Evolutionary conservation across 2,888 invertebrate genomes (phyloP).

Genomic region (Lepidochrysops patricia): DNA sequence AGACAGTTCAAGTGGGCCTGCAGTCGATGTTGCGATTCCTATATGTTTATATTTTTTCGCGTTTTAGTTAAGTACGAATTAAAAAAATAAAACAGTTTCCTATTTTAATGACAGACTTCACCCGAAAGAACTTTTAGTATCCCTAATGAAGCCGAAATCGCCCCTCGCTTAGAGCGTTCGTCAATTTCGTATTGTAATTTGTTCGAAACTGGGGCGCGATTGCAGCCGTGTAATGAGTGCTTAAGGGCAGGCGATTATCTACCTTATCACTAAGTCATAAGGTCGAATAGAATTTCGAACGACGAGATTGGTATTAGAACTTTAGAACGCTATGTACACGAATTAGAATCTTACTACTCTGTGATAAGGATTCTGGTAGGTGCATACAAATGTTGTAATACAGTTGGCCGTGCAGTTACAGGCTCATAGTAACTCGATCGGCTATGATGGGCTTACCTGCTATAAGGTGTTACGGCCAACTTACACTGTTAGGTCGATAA

Average conservation of each 20-base stretch:
- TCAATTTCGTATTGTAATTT: slow-evolving; percentile 3
- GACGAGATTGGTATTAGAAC: neutral
- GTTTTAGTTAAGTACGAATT: no score
- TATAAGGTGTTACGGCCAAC: neutral
- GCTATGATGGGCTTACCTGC: neutral
- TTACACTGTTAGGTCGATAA: neutral
- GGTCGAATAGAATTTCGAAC: neutral
- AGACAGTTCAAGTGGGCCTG: no score
- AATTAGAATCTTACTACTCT: neutral
- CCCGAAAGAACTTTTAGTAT: neutral
- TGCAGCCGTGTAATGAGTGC: neutral
- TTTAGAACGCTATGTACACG: neutral
- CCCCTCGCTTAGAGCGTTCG: neutral
- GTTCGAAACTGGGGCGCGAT: neutral
- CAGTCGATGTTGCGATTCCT: no score
- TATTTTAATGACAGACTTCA: neutral
- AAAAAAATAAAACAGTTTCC: neutral
- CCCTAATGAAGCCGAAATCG: neutral
- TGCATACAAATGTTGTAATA: neutral
- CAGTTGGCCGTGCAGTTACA: neutral
- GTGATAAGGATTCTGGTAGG: neutral
- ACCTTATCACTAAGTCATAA: neutral
- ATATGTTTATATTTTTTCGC: no score
- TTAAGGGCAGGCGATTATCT: neutral
- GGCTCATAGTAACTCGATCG: neutral